Conservation (phyloP, 2,797 vertebrate genomes). For the Sebastes baramenuke region DNA sequence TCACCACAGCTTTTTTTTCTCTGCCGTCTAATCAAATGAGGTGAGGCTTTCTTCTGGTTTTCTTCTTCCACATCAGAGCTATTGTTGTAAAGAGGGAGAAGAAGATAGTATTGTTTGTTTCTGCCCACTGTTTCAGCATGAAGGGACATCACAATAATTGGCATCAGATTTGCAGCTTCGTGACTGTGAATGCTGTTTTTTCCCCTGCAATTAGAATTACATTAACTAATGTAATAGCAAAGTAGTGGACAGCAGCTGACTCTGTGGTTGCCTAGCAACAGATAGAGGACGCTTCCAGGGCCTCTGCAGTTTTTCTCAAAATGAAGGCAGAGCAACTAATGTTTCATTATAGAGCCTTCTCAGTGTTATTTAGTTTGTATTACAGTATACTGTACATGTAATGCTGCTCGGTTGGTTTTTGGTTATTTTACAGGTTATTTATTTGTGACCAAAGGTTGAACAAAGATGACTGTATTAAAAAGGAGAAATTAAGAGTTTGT, state of each 20-base stretch:
- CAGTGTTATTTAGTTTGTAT: not conserved
- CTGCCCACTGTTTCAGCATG: not conserved
- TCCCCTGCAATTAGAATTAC: constrained; percentile 17
- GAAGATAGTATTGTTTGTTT: not conserved
- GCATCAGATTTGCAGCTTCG: not conserved
- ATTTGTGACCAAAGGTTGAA: not conserved
- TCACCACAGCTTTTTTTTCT: constrained; percentile 12
- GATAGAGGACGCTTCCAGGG: constrained; percentile 19
- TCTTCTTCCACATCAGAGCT: not conserved
- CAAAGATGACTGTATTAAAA: not conserved
- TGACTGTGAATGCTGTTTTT: constrained; percentile 17
- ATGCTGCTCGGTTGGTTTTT: not conserved
- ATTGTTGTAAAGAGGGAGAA: not conserved
- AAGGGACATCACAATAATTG: not conserved
- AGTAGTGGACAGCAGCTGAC: constrained; percentile 34
- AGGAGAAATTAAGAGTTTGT: not conserved
- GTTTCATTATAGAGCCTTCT: not conserved
- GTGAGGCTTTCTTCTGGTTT: not conserved
- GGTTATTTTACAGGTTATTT: not conserved
- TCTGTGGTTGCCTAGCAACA: constrained; percentile 59
- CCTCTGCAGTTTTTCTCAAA: constrained; percentile 17
- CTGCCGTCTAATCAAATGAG: constrained; percentile 27
- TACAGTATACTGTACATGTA: not conserved
- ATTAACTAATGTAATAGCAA: constrained; percentile 39
- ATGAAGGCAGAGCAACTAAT: constrained; percentile 14